phyloP scores from a whole-genome alignment of 2,113 vertebrate genomes.

The Corythoichthys intestinalis region DNA sequence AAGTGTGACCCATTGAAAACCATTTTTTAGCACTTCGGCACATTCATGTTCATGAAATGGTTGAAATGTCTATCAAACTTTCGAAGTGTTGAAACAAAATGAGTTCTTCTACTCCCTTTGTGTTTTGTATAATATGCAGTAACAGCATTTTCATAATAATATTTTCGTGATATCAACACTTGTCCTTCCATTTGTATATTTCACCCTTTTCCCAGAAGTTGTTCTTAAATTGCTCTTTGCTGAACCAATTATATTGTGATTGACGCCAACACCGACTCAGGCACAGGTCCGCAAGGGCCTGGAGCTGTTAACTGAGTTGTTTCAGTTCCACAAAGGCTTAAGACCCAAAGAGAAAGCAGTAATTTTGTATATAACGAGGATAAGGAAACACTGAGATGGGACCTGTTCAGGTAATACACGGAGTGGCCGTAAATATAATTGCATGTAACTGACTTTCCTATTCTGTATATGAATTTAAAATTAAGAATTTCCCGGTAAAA shows the following conservation, averaged over 20 bases:
- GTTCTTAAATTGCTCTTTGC: conserved; percentile 58
- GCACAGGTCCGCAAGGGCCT: conserved; percentile 44
- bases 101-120: neutral
- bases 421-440: too few species aligned
- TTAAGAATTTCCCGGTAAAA: too few species aligned
- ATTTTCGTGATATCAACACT: neutral
- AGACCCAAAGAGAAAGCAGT: conserved; percentile 46
- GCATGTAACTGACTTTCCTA: too few species aligned
- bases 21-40: conserved; percentile 22
- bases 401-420: too few species aligned
- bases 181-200: conserved; percentile 8
- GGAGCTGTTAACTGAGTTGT: conserved; percentile 62
- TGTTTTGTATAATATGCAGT: neutral
- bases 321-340: conserved; percentile 44
- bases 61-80: neutral
- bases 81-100: neutral
- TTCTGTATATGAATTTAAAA: too few species aligned
- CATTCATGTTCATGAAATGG: too few species aligned
- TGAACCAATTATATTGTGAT: conserved; percentile 70
- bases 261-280: conserved; percentile 54
- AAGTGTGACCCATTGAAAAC: conserved; percentile 25
- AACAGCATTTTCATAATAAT: neutral
- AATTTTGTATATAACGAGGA: conserved; percentile 61
- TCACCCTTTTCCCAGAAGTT: conserved; percentile 34
- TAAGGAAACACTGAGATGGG: conserved; percentile 36